A percentile compares a stretch with the other conserved stretches of the same genome.
phyloP scores from a whole-genome alignment of 53 echinoderm and acorn worm species.

The Apostichopus leukothele region DNA sequence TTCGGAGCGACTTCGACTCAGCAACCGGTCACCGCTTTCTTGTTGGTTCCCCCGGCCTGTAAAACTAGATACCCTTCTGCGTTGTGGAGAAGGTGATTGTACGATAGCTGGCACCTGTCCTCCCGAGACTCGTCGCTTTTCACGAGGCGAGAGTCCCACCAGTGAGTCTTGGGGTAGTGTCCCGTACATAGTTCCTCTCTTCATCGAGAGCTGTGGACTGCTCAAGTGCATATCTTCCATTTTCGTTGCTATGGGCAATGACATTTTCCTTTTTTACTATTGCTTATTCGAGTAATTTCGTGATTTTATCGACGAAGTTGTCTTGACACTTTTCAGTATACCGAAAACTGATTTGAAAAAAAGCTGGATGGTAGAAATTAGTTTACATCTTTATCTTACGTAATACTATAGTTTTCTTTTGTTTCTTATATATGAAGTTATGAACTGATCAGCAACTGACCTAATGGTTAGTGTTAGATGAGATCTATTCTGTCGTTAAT shows the following conservation, averaged over 20 bases:
- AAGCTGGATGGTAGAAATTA: too few relatives aligned
- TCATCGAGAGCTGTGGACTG: conserved; percentile 36
- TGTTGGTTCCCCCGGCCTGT: not conserved
- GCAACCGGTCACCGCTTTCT: not conserved
- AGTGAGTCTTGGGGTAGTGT: conserved; percentile 19
- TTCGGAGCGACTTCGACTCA: not conserved
- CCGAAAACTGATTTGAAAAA: too few relatives aligned
- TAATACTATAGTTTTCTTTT: too few relatives aligned
- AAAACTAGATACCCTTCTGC: conserved; percentile 20
- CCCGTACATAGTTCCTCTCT: conserved; percentile 39
- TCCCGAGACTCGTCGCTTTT: conserved; percentile 26
- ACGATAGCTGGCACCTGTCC: not conserved
- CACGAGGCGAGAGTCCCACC: conserved; percentile 19
- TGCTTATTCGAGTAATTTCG: too few relatives aligned
- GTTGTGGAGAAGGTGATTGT: not conserved
- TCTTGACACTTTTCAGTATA: too few relatives aligned
- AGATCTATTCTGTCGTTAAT: too few relatives aligned
- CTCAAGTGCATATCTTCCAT: conserved; percentile 23
- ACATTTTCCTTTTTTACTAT: not conserved
- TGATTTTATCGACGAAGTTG: too few relatives aligned
- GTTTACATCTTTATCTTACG: too few relatives aligned
- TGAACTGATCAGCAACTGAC: too few relatives aligned
- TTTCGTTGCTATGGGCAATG: conserved; percentile 9
- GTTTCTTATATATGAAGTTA: too few relatives aligned
- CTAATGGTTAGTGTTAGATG: too few relatives aligned